Evolutionary conservation across 2,113 vertebrate species (phyloP).

Genomic region (Ochotona princeps): DNA sequence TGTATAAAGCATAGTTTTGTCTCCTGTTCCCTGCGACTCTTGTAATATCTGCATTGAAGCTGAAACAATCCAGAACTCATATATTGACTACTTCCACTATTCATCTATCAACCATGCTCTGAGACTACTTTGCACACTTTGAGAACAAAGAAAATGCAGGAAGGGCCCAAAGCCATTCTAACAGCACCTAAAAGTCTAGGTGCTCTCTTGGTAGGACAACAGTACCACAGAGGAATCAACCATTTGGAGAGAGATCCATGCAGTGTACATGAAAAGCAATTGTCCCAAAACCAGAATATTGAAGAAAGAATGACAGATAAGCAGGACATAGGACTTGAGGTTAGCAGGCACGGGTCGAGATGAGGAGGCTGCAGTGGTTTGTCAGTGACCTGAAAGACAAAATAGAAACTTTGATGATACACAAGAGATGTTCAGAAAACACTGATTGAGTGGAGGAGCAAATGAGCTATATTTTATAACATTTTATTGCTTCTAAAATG

Average conservation of each 20-base stretch:
- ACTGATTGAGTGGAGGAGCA: not conserved
- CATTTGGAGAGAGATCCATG: not conserved
- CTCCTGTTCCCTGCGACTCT: not conserved
- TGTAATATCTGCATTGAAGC: not conserved
- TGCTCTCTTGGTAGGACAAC: not conserved
- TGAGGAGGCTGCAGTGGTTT: not conserved
- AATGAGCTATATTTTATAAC: not conserved
- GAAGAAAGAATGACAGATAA: not conserved
- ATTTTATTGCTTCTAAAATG: slow-evolving; percentile 21
- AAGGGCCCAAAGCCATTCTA: not conserved
- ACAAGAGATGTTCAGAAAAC: not conserved
- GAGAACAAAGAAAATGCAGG: not conserved
- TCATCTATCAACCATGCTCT: not conserved
- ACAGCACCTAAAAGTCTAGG: not conserved
- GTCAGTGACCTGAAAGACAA: not conserved
- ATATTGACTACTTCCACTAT: not conserved
- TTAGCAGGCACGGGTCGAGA: not conserved
- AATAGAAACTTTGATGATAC: not conserved
- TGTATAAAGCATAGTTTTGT: not conserved
- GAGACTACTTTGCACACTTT: not conserved
- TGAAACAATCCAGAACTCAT: not conserved
- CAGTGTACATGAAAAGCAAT: not conserved
- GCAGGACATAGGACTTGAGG: not conserved
- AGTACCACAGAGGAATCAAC: not conserved
- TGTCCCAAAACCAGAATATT: not conserved